Conservation (phyloP, 92 coral and sea anemone species). For the Phymanthus crucifer region DNA sequence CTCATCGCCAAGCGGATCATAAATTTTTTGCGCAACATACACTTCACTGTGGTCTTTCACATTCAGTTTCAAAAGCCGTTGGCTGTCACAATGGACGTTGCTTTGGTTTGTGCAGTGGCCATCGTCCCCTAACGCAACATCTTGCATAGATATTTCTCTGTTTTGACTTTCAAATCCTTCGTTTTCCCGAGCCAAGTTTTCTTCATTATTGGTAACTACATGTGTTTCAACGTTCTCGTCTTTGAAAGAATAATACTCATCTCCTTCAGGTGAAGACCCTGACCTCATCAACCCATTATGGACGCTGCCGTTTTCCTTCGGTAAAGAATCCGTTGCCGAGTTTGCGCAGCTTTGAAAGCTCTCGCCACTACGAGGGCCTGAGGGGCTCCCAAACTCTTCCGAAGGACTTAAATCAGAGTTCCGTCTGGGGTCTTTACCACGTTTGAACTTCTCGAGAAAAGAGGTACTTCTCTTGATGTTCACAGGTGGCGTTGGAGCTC, state of each 20-base stretch:
- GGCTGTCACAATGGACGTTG: slow-evolving; percentile 7
- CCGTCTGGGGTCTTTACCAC: not conserved
- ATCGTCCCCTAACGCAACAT: not conserved
- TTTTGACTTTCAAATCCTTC: not conserved
- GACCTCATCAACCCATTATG: not conserved
- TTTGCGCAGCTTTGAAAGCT: slow-evolving; percentile 75
- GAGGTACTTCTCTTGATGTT: slow-evolving; percentile 46
- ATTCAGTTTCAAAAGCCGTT: slow-evolving; percentile 14
- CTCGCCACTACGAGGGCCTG: slow-evolving; percentile 23
- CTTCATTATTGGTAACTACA: not conserved
- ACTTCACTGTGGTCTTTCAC: slow-evolving; percentile 17
- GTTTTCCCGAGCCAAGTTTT: not conserved
- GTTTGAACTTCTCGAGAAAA: slow-evolving; percentile 46
- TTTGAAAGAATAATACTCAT: slow-evolving; percentile 12
- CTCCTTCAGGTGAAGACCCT: slow-evolving; percentile 7
- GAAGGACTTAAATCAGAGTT: slow-evolving; percentile 21
- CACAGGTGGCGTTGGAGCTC: slow-evolving; percentile 35
- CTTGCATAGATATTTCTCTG: not conserved
- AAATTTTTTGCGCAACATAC: not conserved
- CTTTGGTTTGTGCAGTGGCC: not conserved
- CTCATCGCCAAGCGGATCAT: slow-evolving; percentile 13
- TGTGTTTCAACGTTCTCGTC: not conserved
- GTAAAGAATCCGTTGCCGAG: slow-evolving; percentile 42
- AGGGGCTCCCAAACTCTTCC: slow-evolving; percentile 27
- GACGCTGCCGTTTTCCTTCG: not conserved